Conservation (phyloP, 2,888 invertebrate species). For the Ptychoptera contaminata region DNA sequence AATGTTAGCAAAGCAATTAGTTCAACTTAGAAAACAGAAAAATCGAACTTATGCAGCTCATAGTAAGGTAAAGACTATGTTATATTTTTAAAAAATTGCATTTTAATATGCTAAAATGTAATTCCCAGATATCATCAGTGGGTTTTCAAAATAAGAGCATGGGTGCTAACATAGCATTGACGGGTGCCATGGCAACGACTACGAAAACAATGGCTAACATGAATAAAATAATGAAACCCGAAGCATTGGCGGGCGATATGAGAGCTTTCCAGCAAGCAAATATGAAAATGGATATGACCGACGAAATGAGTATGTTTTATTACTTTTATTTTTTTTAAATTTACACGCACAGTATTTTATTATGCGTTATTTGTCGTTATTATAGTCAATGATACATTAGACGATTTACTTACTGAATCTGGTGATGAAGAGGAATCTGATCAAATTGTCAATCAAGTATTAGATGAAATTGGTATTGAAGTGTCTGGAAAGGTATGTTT, state of each 20-base stretch:
- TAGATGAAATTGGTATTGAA: constrained; percentile 96
- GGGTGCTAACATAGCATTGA: constrained; percentile 76
- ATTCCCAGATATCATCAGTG: constrained; percentile 42
- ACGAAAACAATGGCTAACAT: constrained; percentile 79
- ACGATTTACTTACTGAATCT: constrained; percentile 76
- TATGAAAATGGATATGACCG: constrained; percentile 87
- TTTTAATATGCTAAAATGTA: background rate
- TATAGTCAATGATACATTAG: constrained; percentile 74
- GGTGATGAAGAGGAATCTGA: constrained; percentile 84
- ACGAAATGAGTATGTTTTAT: constrained; percentile 70
- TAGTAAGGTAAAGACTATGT: constrained; percentile 43
- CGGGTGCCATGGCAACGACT: constrained; percentile 76
- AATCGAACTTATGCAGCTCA: constrained; percentile 64
- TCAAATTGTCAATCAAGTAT: constrained; percentile 71
- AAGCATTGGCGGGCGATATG: constrained; percentile 66
- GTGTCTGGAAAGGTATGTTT: constrained; percentile 64
- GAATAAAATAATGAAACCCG: constrained; percentile 76
- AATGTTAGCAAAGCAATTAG: constrained; percentile 75
- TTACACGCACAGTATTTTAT: background rate
- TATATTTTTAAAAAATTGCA: background rate
- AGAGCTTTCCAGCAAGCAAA: constrained; percentile 70
- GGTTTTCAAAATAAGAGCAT: constrained; percentile 78
- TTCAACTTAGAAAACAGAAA: constrained; percentile 77
- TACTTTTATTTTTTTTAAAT: background rate
- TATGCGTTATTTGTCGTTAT: background rate